Base-by-base conservation (phyloP, 2,888 invertebrate species). In the Chymomyza amoena region DNA sequence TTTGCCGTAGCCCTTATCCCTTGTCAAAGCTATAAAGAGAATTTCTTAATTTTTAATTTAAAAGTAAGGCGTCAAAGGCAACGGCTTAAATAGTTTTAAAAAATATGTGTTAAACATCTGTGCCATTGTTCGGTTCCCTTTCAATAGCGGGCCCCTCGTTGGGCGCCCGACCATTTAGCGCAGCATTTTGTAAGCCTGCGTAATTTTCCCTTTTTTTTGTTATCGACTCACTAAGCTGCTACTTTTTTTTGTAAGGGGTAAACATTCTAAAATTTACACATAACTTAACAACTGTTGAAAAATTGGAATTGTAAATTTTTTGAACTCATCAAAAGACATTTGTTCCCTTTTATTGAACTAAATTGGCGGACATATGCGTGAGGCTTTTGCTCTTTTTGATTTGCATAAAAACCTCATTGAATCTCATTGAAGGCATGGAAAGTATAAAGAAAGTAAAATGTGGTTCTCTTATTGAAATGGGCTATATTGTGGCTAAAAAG, bases 341-440 rank as follows among this genome's bases (percentile, higher is more conserved):
- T 79, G 84, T 78, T 86, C 75, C 73, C 64, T 84, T 86, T 83
- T 83, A 83, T 83, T 83, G 84, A 74, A 65, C 80, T 25, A 13
- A 57, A 57, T 18, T 16, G 57, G 57, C 61, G 76, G 45, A 36
- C 52, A 56, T 57, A 52, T 60, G 67, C 59, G 56, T 76, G 65
- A 73, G 72, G 71, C 78, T 71, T 79, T 75, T 79, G 84, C 73
- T 72, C 71, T 75, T 45, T 74, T 70, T 77, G 87, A 84, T 87
- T 84, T 87, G 75, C 85, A 83, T 85, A 80, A 87, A 86, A 84
- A 80, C 76, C 80, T 80, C 83, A 69, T 83, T 86, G 77, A 76
- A 67, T 18, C 68, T 69, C 32, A 32, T 63, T 75, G 66, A 80
- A 79, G 66, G 64, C 74, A 75, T 77, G 70, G 78, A 67, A 66